Base-by-base conservation (phyloP, 1,140 invertebrate genomes). In the Atta colombica region DNA sequence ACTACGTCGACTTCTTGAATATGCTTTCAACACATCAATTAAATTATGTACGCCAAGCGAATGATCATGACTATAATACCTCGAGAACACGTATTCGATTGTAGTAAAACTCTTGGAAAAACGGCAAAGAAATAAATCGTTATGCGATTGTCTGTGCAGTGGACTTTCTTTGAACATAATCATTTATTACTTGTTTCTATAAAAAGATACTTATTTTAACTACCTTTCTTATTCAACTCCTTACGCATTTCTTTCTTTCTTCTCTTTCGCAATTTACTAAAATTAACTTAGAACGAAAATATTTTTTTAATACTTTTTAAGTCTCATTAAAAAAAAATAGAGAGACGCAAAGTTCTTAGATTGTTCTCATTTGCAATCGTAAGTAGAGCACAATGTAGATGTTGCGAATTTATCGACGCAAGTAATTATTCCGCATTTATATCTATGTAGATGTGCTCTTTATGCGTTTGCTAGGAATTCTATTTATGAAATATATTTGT, bases 1-100 rank as follows among this genome's bases (percentile, higher is more conserved):
- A 81, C 49, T 81, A 12, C 51, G 78, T 58, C 31, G 78, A 84
- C 80, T 84, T 84, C 69, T 75, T 61, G 55, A 84, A 75, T 63
- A 63, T 61, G 69, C 80, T 84, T 75, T 75, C 71, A 84, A 84
- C 80, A 75, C 35, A 53, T 35, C 45, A 25, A 74, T 82, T 82
- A 82, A 82, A 72, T 72, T 58, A 45, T 49, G 35, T 8, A 45
- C 63, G 78, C 51, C 18, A 31, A 4, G 49, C 21, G 53, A 25
- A 71, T 28, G 18, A 82, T 82, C 66, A n/a, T 39, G n/a, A 28
- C 45, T 39, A 35, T 45, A 60, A 82, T 49, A 18, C 10, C 66
- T 28, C 16, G 35, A 25, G 53, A 58, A 39, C 1, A 72, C 51
- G 60, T 58, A 72, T 55, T 78, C 28, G 49, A 81, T 45, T 55